Conservation (phyloP, 2,888 invertebrate species). For the Phaedon cochleariae region DNA sequence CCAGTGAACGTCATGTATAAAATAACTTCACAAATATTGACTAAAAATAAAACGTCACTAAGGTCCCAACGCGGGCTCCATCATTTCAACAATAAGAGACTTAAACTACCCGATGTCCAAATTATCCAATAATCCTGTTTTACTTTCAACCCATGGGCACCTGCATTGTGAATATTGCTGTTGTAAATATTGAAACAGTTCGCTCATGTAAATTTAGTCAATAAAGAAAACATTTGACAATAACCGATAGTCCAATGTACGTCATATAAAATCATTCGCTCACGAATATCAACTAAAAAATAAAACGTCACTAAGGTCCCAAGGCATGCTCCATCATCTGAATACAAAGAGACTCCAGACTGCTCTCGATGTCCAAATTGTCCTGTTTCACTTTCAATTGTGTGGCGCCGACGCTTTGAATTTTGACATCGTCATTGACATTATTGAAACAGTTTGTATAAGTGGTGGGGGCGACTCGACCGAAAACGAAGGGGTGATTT, state of each 20-base stretch:
- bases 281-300: neutral
- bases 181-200: no score
- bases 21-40: neutral
- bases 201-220: no score
- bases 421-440: neutral
- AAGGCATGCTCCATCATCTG: conserved; percentile 94
- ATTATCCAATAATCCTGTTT: no score
- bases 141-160: no score
- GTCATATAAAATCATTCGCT: neutral
- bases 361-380: conserved; percentile 73
- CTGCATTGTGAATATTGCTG: no score
- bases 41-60: conserved; percentile 12
- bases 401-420: neutral
- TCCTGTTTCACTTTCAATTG: conserved; percentile 24
- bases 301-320: conserved; percentile 55
- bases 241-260: neutral
- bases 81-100: no score
- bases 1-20: no score
- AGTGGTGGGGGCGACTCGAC: neutral
- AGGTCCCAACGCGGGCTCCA: no score
- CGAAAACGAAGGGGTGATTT: conserved; percentile 13
- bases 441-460: neutral
- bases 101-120: no score
- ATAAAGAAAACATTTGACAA: neutral
- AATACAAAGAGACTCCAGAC: conserved; percentile 89